Evolutionary conservation across 2,113 vertebrate genomes (phyloP).

Genomic region (Myotis yumanensis): DNA sequence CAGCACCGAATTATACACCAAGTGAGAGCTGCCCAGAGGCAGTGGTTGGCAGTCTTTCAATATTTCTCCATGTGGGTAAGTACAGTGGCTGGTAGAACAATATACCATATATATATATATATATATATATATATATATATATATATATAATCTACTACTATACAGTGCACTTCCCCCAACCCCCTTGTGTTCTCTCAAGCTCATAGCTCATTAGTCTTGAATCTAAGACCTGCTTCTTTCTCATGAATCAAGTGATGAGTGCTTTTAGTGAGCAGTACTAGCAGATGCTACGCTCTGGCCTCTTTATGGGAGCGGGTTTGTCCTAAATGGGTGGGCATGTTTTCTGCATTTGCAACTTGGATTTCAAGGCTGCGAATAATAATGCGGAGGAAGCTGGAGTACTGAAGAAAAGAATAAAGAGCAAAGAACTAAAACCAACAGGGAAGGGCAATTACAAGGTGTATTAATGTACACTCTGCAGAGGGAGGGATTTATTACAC

Average conservation of each 20-base stretch:
- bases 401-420: conserved; percentile 85
- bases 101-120: neutral
- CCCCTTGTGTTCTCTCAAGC: conserved; percentile 44
- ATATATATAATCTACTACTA: neutral
- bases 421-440: conserved; percentile 80
- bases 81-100: neutral
- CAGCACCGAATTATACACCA: neutral
- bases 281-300: conserved; percentile 70
- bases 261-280: conserved; percentile 67
- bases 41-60: neutral
- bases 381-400: conserved; percentile 83
- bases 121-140: neutral
- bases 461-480: conserved; percentile 80
- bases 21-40: neutral
- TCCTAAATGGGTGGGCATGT: conserved; percentile 81
- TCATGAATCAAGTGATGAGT: conserved; percentile 45
- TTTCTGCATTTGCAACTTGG: conserved; percentile 86
- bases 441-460: conserved; percentile 86
- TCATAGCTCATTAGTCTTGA: conserved; percentile 55
- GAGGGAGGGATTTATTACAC: conserved; percentile 78
- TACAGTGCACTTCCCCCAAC: neutral
- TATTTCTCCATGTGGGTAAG: neutral
- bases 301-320: conserved; percentile 74
- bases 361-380: conserved; percentile 88
- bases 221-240: conserved; percentile 60